Evolutionary conservation across 2,888 invertebrate genomes (phyloP).

Genomic region (Lomographa bimaculata): DNA sequence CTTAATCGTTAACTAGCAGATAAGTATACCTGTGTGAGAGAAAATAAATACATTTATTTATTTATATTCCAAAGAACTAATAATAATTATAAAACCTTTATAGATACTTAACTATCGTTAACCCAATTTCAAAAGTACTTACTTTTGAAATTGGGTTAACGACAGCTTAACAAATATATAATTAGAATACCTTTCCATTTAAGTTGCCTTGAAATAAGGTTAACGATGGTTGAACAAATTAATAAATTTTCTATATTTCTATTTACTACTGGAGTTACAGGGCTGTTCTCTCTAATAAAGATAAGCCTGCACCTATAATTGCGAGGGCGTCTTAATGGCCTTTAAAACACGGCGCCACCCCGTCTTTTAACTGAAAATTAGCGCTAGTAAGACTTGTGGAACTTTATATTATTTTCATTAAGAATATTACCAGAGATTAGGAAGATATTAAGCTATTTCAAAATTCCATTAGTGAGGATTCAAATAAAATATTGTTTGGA

Average conservation of each 20-base stretch:
- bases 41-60: too few relatives aligned
- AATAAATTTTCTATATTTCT: constrained; percentile 3
- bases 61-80: too few relatives aligned
- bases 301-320: constrained; percentile 49
- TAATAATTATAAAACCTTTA: too few relatives aligned
- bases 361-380: constrained; percentile 36
- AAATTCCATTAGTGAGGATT: constrained; percentile 18
- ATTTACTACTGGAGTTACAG: constrained; percentile 1
- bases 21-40: too few relatives aligned
- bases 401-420: constrained; percentile 51
- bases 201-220: too few relatives aligned
- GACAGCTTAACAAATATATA: too few relatives aligned
- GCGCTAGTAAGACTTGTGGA: constrained; percentile 35
- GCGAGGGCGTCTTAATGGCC: constrained; percentile 55
- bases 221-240: too few relatives aligned
- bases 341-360: constrained; percentile 52
- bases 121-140: too few relatives aligned
- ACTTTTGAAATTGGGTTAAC: too few relatives aligned
- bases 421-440: constrained; percentile 30
- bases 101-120: too few relatives aligned
- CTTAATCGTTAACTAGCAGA: too few relatives aligned
- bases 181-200: too few relatives aligned
- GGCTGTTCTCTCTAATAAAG: constrained; percentile 45
- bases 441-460: constrained; percentile 23
- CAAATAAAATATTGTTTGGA: constrained; percentile 9